Conservation (phyloP, 2,797 vertebrate genomes). For the Leptatherina wallacei region DNA sequence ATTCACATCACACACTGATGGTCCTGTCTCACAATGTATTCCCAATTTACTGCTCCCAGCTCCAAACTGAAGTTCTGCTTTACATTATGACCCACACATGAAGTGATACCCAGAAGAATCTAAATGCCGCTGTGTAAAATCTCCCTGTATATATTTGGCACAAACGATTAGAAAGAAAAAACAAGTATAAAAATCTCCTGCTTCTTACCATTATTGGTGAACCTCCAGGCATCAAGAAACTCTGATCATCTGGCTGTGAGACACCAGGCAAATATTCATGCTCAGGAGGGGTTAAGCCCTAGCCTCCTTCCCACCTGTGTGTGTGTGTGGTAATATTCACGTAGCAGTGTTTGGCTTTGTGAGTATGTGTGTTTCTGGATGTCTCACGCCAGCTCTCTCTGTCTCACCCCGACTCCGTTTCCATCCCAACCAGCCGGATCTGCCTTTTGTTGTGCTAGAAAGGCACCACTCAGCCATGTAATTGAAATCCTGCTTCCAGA, state of each 20-base stretch:
- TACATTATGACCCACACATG: background rate
- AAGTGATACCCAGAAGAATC: background rate
- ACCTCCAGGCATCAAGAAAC: conserved; percentile 13
- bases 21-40: conserved; percentile 1
- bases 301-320: conserved; percentile 32
- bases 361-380: conserved; percentile 44
- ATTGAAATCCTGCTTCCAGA: conserved; percentile 80
- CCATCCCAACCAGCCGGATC: conserved; percentile 85
- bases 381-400: conserved; percentile 30
- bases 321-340: conserved; percentile 41
- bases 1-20: conserved; percentile 51
- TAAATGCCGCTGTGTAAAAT: background rate
- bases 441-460: conserved; percentile 81
- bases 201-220: conserved; percentile 45
- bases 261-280: conserved; percentile 10
- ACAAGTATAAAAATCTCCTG: conserved; percentile 3
- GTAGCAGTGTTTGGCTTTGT: conserved; percentile 58
- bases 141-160: background rate
- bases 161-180: background rate
- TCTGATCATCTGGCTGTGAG: conserved; percentile 13
- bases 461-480: conserved; percentile 78
- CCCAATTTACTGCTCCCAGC: background rate
- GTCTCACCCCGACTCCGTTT: conserved; percentile 62
- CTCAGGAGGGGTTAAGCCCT: conserved; percentile 27
- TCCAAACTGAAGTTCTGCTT: background rate